phyloP scores from a whole-genome alignment of 2,888 invertebrate species.

The Dorcus parallelipipedus region DNA sequence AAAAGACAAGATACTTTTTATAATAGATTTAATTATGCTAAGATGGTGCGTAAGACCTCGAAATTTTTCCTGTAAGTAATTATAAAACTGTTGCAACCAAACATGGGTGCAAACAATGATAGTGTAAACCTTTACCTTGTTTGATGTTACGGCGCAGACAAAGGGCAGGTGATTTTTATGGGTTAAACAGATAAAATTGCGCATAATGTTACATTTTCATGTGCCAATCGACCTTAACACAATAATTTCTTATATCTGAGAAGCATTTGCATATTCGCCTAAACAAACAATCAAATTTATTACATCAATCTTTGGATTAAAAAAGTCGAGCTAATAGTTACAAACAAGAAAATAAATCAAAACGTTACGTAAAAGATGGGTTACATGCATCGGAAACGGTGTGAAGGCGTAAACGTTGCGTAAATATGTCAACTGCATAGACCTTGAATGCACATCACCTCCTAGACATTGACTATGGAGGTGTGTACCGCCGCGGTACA shows the following conservation, averaged over 20 bases:
- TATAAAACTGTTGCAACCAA: too few relatives aligned
- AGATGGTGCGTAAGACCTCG: too few relatives aligned
- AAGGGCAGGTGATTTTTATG: constrained; percentile 13
- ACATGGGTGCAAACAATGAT: too few relatives aligned
- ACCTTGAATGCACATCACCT: constrained; percentile 35
- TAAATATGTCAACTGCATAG: constrained; percentile 38
- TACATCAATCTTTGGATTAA: too few relatives aligned
- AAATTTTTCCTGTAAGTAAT: too few relatives aligned
- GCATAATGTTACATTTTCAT: constrained; percentile 3
- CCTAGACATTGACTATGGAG: constrained; percentile 35
- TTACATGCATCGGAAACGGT: constrained; percentile 7
- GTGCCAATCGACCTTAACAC: neutral
- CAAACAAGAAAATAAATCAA: too few relatives aligned
- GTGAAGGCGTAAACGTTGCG: constrained; percentile 25
- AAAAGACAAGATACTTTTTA: too few relatives aligned
- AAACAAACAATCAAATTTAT: too few relatives aligned
- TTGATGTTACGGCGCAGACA: neutral
- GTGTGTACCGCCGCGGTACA: constrained; percentile 19
- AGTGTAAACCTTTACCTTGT: neutral
- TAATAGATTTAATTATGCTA: too few relatives aligned
- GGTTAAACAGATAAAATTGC: constrained; percentile 8
- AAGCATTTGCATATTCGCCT: too few relatives aligned
- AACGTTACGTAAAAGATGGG: neutral
- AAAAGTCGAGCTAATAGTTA: too few relatives aligned
- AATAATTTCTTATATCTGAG: neutral